These are phyloP conservation scores for Euphonia xanthogaster DNA, from an alignment of 2,797 vertebrate species.

Conservation along the genomic window DNA sequence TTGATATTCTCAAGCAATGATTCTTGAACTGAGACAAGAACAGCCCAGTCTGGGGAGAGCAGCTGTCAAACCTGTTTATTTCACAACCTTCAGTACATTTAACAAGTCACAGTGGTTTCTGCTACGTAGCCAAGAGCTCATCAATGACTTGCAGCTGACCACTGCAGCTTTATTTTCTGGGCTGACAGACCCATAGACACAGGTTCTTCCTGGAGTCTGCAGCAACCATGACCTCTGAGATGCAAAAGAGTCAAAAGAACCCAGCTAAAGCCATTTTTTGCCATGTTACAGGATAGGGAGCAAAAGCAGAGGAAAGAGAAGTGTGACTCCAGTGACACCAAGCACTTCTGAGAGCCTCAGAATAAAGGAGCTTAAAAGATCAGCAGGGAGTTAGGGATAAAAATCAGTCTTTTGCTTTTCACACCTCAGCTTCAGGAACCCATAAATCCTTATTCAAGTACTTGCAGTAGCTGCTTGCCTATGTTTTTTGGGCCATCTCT, in stretches of 20 bases:
- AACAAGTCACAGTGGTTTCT: not conserved
- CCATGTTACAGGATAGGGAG: not conserved
- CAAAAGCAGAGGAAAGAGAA: not conserved
- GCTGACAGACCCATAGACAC: not conserved
- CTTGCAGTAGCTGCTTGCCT: not conserved
- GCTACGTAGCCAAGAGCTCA: not conserved
- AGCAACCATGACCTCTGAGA: not conserved
- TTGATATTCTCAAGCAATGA: not conserved
- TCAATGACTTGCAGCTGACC: not conserved
- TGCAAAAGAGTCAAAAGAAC: not conserved
- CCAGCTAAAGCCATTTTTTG: rapidly evolving
- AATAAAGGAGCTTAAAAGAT: not conserved
- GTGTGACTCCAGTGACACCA: rapidly evolving
- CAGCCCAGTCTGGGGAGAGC: not conserved
- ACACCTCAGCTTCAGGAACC: not conserved
- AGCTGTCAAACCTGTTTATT: slow-evolving; percentile 27
- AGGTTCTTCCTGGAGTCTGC: not conserved
- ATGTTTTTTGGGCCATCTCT: not conserved
- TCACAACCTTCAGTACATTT: not conserved
- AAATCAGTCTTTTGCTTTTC: not conserved
- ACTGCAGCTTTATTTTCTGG: not conserved
- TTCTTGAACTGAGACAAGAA: not conserved
- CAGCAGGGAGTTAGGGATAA: not conserved
- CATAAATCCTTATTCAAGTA: not conserved
- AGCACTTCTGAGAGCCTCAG: rapidly evolving